Percentiles rank a stretch among this genome's conserved stretches.
Conservation (phyloP, 2,113 vertebrate species). For the Callopanchax toddi region DNA sequence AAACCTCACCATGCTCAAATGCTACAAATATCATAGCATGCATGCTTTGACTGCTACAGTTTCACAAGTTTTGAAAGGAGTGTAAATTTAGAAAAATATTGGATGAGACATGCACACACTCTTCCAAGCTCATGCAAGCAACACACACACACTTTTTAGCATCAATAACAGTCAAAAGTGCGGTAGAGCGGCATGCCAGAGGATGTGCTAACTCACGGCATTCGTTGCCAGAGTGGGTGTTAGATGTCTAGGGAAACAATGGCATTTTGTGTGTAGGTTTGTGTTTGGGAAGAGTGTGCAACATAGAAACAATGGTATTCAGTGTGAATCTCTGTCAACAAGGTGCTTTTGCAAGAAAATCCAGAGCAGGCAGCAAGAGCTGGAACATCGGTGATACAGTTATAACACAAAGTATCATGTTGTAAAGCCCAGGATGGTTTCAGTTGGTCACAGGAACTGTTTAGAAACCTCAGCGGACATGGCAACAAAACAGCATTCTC, state of each 20-base stretch:
- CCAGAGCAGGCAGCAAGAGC: constrained; percentile 33
- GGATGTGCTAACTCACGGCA: constrained; percentile 72
- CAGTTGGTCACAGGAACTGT: constrained; percentile 44
- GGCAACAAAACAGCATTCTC: constrained; percentile 37
- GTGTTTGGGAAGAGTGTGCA: constrained; percentile 41
- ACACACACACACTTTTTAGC: constrained; percentile 18
- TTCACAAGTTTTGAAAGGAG: not conserved
- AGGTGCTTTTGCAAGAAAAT: constrained; percentile 65
- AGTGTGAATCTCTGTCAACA: constrained; percentile 71
- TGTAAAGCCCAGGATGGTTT: constrained; percentile 42
- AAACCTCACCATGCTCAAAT: constrained; percentile 29
- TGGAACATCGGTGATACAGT: constrained; percentile 38
- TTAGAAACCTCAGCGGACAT: constrained; percentile 31
- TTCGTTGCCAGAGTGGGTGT: constrained; percentile 69
- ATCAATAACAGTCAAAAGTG: constrained; percentile 47
- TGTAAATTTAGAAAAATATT: constrained; percentile 11
- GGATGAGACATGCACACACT: constrained; percentile 4
- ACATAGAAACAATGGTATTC: constrained; percentile 74
- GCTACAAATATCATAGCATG: constrained; percentile 2
- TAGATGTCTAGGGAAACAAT: constrained; percentile 78
- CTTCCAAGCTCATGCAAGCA: not conserved
- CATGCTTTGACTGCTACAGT: constrained; percentile 17
- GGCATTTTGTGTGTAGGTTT: constrained; percentile 67
- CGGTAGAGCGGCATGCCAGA: constrained; percentile 64
- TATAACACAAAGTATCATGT: constrained; percentile 51